These are phyloP conservation scores for Sebastes kiyomatsui DNA, from an alignment of 2,797 vertebrate species.

Conservation along the genomic window DNA sequence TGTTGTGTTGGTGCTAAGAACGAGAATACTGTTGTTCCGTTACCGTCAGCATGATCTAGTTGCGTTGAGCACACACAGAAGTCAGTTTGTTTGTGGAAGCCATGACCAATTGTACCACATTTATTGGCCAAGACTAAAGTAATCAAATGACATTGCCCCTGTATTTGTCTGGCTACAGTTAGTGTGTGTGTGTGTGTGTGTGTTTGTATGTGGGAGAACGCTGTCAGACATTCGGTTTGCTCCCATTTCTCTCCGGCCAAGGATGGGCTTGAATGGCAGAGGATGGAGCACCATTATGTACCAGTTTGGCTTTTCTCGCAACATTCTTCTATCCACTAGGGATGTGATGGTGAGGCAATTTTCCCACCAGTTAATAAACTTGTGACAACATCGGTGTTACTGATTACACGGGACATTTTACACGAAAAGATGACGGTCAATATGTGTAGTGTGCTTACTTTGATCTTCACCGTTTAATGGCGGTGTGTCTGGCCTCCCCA, in stretches of 20 bases:
- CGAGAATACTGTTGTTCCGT: slow-evolving; percentile 37
- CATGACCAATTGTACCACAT: slow-evolving; percentile 17
- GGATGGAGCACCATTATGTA: background rate
- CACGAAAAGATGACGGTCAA: no score
- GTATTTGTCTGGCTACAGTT: background rate
- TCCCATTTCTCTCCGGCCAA: background rate
- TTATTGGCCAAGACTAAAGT: slow-evolving; percentile 19
- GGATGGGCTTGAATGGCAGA: slow-evolving; percentile 2
- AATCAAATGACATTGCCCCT: slow-evolving; percentile 2
- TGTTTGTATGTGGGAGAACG: background rate
- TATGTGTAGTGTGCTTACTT: no score
- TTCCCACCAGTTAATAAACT: no score
- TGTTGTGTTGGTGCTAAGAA: slow-evolving; percentile 33
- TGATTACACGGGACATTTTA: no score
- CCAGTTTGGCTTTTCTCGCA: background rate
- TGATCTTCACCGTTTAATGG: no score
- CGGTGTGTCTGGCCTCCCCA: no score
- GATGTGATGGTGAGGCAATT: no score
- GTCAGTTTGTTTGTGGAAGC: slow-evolving; percentile 12
- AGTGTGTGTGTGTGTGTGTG: background rate
- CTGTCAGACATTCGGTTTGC: background rate
- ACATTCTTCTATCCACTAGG: background rate
- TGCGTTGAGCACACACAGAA: background rate
- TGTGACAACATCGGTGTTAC: no score
- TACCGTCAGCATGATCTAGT: slow-evolving; percentile 22